A percentile compares a stretch with the other conserved stretches of the same genome.
phyloP scores from a whole-genome alignment of 2,797 vertebrate genomes.

The Botia kubotai region DNA sequence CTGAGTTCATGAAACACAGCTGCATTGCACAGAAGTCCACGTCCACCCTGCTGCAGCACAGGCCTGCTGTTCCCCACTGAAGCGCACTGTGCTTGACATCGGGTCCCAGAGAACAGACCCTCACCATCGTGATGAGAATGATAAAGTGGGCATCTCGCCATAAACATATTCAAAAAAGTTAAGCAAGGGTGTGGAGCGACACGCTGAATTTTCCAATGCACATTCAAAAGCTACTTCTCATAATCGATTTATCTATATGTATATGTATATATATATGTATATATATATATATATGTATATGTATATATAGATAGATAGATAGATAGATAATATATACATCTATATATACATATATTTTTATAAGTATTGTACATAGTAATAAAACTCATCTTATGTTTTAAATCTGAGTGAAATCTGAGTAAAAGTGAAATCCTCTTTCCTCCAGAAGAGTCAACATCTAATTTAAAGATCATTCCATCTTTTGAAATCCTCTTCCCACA shows the following conservation, averaged over 20 bases:
- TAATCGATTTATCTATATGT: neutral
- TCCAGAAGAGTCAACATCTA: slow-evolving; percentile 26
- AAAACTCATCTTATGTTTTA: neutral
- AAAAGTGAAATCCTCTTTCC: slow-evolving; percentile 11
- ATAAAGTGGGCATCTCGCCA: neutral
- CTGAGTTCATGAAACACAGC: slow-evolving; percentile 45
- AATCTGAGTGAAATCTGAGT: neutral
- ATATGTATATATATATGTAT: too few relatives aligned
- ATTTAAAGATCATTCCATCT: slow-evolving; percentile 43
- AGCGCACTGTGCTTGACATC: neutral
- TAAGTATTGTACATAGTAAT: neutral
- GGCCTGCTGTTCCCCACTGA: slow-evolving; percentile 20
- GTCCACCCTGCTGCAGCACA: slow-evolving; percentile 15
- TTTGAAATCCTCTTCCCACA: slow-evolving; percentile 48
- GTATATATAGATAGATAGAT: too few relatives aligned
- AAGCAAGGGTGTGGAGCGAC: slow-evolving; percentile 8
- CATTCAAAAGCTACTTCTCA: slow-evolving; percentile 11
- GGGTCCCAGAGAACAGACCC: neutral
- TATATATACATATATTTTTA: too few relatives aligned
- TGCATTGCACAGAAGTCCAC: slow-evolving; percentile 29
- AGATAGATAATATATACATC: too few relatives aligned
- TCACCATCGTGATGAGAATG: neutral
- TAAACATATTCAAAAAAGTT: neutral
- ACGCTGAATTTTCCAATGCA: neutral
- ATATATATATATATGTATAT: too few relatives aligned